Conservation (phyloP, 2,797 vertebrate species). For the Sebastes steindachneri region DNA sequence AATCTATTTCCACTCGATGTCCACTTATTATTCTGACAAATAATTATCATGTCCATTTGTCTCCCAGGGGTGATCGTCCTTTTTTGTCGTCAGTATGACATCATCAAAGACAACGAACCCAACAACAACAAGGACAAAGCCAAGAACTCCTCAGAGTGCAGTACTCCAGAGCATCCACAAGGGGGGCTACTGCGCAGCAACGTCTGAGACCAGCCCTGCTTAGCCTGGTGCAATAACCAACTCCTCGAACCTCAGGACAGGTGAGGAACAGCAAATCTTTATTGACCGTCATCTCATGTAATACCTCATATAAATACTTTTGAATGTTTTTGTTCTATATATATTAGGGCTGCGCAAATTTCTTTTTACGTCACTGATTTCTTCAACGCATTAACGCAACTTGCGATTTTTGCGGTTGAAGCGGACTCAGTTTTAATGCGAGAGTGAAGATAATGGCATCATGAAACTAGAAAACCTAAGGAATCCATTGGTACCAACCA, state of each 20-base stretch:
- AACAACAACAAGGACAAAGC: conserved; percentile 99
- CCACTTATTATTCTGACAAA: not conserved
- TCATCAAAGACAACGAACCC: conserved; percentile 98
- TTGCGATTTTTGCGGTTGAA: not conserved
- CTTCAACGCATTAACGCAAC: too few species aligned
- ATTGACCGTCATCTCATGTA: not conserved
- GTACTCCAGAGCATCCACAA: conserved; percentile 94
- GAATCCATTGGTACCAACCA: too few species aligned
- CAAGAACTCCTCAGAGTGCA: conserved; percentile 96
- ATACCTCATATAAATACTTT: not conserved
- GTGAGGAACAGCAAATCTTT: conserved; percentile 51
- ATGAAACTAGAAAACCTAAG: not conserved
- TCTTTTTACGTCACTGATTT: too few species aligned
- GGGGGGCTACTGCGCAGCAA: conserved; percentile 95
- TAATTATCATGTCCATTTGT: not conserved
- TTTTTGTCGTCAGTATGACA: conserved; percentile 97
- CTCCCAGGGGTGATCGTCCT: conserved; percentile 91
- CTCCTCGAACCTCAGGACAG: conserved; percentile 80
- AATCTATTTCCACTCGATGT: not conserved
- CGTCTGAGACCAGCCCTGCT: conserved; percentile 78
- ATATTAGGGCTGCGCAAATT: not conserved
- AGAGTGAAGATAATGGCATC: not conserved
- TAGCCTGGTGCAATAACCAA: conserved; percentile 79
- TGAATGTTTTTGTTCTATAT: not conserved
- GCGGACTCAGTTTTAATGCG: not conserved